These are phyloP conservation scores for Myotis vivesi DNA, from an alignment of 2,797 vertebrate genomes.

Conservation along the genomic window DNA sequence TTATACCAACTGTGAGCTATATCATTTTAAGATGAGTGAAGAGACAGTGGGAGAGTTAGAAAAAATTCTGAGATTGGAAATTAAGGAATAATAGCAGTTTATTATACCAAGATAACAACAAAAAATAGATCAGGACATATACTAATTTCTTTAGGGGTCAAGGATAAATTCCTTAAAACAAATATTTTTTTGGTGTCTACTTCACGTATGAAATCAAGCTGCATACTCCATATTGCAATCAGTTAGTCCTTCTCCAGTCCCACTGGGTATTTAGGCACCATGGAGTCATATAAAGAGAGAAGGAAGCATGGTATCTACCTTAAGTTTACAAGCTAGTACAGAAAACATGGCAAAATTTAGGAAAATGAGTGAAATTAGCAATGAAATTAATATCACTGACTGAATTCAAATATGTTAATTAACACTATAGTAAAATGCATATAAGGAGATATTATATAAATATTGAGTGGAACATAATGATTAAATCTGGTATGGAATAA, in stretches of 20 bases:
- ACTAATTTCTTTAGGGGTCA: constrained; percentile 19
- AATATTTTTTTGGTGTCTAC: constrained; percentile 21
- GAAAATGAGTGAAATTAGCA: constrained; percentile 17
- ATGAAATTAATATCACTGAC: constrained; percentile 2
- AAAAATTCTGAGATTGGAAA: constrained; percentile 48
- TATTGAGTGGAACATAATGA: constrained; percentile 19
- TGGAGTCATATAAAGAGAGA: not conserved
- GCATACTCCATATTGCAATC: not conserved
- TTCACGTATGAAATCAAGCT: constrained; percentile 1
- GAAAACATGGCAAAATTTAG: not conserved
- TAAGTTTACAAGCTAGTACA: not conserved
- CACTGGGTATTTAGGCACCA: not conserved
- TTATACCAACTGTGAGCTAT: constrained; percentile 62
- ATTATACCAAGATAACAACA: constrained; percentile 3
- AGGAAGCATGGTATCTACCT: not conserved
- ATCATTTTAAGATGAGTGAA: constrained; percentile 68
- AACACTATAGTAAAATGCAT: constrained; percentile 47
- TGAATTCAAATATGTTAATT: constrained; percentile 34
- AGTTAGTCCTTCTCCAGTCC: not conserved
- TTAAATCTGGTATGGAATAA: not conserved
- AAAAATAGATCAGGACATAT: not conserved
- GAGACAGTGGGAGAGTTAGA: constrained; percentile 16
- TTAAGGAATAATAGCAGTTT: constrained; percentile 18
- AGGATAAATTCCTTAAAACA: constrained; percentile 16
- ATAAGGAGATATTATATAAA: constrained; percentile 25